Evolutionary conservation across 2,113 vertebrate genomes (phyloP).

Genomic region (Etheostoma cragini): DNA sequence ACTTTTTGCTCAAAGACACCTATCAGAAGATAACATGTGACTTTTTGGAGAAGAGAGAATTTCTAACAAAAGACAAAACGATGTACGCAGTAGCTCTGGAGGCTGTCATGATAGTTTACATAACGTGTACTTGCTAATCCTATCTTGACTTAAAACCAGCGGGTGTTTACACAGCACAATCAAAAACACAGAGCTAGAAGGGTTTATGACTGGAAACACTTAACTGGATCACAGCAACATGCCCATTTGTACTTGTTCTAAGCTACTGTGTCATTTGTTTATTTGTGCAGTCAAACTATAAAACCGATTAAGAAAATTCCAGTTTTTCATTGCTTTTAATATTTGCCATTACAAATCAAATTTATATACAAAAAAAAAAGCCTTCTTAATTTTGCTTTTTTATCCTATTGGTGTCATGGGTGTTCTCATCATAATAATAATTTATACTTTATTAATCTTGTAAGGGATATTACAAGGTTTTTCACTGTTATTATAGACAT

Average conservation of each 20-base stretch:
- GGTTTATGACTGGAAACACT: slow-evolving; percentile 52
- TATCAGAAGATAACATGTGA: neutral
- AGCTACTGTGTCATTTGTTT: slow-evolving; percentile 1
- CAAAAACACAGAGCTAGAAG: slow-evolving; percentile 30
- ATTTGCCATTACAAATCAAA: neutral
- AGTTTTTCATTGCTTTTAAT: neutral
- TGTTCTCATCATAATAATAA: neutral
- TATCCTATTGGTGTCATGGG: neutral
- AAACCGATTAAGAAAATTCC: neutral
- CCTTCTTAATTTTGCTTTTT: neutral
- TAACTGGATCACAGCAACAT: slow-evolving; percentile 46
- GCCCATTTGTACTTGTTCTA: neutral
- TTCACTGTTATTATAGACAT: too few relatives aligned
- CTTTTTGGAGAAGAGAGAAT: neutral
- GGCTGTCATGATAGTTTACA: slow-evolving; percentile 29
- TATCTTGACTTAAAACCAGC: slow-evolving; percentile 29
- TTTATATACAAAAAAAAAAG: neutral
- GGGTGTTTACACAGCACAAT: slow-evolving; percentile 58
- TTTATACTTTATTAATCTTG: too few relatives aligned
- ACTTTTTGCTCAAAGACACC: neutral
- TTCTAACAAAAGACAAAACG: neutral
- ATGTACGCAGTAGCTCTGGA: neutral
- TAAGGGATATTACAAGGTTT: too few relatives aligned
- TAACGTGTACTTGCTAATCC: slow-evolving; percentile 19
- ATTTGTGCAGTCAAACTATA: neutral